Conservation (phyloP, 2,888 invertebrate genomes). For the Sinelater perroti region DNA sequence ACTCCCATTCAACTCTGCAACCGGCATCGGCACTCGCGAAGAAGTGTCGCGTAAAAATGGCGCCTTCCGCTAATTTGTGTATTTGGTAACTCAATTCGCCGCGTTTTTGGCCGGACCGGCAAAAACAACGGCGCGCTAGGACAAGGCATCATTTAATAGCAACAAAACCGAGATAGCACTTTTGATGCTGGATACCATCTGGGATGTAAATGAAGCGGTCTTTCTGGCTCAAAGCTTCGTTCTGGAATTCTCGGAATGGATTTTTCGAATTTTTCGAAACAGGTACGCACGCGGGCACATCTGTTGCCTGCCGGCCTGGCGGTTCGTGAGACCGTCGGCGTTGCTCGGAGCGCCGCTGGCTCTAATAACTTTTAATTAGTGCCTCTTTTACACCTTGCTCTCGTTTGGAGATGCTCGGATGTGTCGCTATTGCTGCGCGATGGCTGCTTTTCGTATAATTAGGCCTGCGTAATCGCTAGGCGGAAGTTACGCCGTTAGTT, state of each 20-base stretch:
- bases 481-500: too few relatives aligned
- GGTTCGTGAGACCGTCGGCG: conserved; percentile 52
- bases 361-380: conserved; percentile 37
- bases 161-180: conserved; percentile 47
- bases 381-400: conserved; percentile 29
- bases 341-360: conserved; percentile 38
- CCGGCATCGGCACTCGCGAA: too few relatives aligned
- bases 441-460: too few relatives aligned
- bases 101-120: conserved; percentile 33
- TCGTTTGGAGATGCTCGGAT: conserved; percentile 7
- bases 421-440: too few relatives aligned
- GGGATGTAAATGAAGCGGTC: conserved; percentile 48
- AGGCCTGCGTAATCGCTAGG: too few relatives aligned
- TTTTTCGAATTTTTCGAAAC: conserved; percentile 55
- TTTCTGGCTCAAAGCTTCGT: conserved; percentile 45
- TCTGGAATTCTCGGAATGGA: conserved; percentile 55
- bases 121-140: conserved; percentile 43
- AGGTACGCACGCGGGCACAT: conserved; percentile 55
- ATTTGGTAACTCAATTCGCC: conserved; percentile 20
- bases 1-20: too few relatives aligned
- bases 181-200: conserved; percentile 46
- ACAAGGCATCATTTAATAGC: conserved; percentile 48
- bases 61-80: conserved; percentile 16
- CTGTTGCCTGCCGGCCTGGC: conserved; percentile 50
- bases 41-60: conserved; percentile 12